phyloP scores from a whole-genome alignment of 2,113 vertebrate species.

The Spizaetus ornatus region DNA sequence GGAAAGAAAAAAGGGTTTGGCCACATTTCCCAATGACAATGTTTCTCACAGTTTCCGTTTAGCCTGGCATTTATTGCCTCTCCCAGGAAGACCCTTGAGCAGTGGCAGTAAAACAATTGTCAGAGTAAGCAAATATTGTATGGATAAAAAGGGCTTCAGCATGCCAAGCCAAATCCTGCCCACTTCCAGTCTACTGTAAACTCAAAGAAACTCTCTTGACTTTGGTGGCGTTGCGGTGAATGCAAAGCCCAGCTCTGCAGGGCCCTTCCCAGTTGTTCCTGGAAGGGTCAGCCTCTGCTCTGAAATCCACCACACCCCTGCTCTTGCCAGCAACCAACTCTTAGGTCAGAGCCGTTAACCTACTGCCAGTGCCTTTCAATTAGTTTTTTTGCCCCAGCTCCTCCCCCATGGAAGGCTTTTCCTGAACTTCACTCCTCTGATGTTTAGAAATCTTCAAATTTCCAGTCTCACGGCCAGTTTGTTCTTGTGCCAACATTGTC shows the following conservation, averaged over 20 bases:
- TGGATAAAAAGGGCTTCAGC: not conserved
- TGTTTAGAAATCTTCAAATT: conserved; percentile 51
- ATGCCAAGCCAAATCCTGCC: not conserved
- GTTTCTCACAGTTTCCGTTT: not conserved
- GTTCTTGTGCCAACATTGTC: conserved; percentile 64
- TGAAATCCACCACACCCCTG: not conserved
- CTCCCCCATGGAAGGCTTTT: conserved; percentile 5
- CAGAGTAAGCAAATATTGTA: not conserved
- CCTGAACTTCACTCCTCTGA: conserved; percentile 25
- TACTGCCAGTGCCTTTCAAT: not conserved
- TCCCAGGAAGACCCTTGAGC: not conserved
- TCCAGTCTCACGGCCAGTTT: conserved; percentile 38
- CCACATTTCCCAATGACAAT: not conserved
- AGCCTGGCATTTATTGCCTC: not conserved
- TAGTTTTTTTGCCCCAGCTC: not conserved
- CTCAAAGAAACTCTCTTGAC: not conserved
- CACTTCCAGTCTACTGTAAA: not conserved
- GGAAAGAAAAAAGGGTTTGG: not conserved
- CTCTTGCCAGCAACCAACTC: not conserved
- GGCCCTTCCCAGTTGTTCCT: not conserved
- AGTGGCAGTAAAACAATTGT: not conserved
- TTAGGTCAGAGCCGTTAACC: conserved; percentile 10
- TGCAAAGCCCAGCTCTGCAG: not conserved
- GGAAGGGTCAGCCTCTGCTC: not conserved
- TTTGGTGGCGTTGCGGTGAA: not conserved